Evolutionary conservation across 2,113 vertebrate genomes (phyloP).

Genomic region (Orcinus orca): DNA sequence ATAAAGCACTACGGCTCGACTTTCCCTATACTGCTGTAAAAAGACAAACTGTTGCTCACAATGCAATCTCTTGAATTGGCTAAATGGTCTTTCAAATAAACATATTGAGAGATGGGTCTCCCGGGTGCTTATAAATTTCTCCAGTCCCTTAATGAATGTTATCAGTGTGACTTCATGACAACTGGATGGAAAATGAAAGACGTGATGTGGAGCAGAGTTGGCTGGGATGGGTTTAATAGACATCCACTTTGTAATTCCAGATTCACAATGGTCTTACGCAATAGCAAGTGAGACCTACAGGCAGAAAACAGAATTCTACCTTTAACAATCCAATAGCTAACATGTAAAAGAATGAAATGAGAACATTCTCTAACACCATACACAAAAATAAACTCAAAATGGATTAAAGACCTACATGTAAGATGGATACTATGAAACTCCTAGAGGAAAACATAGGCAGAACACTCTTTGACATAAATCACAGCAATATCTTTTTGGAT

Average conservation of each 20-base stretch:
- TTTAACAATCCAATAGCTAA: conserved; percentile 13
- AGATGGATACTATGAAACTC: too few species aligned
- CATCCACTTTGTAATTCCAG: conserved; percentile 28
- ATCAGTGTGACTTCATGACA: conserved; percentile 36
- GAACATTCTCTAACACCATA: not conserved
- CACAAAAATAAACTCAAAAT: not conserved
- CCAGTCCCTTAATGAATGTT: conserved; percentile 47
- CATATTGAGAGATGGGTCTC: conserved; percentile 54
- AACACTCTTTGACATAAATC: too few species aligned
- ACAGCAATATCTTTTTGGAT: too few species aligned
- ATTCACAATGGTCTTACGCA: not conserved
- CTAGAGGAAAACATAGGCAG: too few species aligned
- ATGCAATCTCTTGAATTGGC: conserved; percentile 46
- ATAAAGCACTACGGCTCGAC: conserved; percentile 55
- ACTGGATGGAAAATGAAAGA: conserved; percentile 44
- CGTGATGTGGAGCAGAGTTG: not conserved
- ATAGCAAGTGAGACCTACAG: not conserved
- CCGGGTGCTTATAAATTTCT: conserved; percentile 51
- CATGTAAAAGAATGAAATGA: not conserved
- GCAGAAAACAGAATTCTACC: not conserved
- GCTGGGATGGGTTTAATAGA: not conserved
- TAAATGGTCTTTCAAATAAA: conserved; percentile 68
- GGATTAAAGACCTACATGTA: too few species aligned
- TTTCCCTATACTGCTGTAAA: conserved; percentile 55
- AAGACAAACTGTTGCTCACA: conserved; percentile 56